Evolutionary conservation across 1,140 invertebrate species (phyloP).

Genomic region (Ips typographus): DNA sequence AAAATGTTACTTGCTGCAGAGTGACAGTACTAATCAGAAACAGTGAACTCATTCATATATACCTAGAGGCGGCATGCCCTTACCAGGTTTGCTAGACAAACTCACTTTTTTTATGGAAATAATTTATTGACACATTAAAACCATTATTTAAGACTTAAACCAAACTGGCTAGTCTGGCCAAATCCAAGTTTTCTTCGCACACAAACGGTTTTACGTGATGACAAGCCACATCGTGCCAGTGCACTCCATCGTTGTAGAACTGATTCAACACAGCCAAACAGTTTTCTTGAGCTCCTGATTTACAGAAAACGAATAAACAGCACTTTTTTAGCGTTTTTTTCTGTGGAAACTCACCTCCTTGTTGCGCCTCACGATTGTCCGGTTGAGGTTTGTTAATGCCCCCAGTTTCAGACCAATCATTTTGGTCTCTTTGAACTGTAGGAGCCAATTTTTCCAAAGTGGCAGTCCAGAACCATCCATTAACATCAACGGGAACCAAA

Average conservation of each 20-base stretch:
- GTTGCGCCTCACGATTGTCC: constrained; percentile 74
- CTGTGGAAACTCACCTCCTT: constrained; percentile 56
- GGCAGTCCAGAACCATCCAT: constrained; percentile 88
- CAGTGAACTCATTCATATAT: no score
- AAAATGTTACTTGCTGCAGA: no score
- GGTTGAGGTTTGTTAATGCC: constrained; percentile 79
- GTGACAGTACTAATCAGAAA: no score
- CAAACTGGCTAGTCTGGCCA: constrained; percentile 4
- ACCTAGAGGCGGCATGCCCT: no score
- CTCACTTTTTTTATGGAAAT: no score
- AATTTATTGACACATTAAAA: not conserved
- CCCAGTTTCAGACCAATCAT: constrained; percentile 81
- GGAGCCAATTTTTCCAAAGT: constrained; percentile 77
- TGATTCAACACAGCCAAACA: constrained; percentile 79
- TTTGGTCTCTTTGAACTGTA: constrained; percentile 71
- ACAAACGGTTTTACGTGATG: constrained; percentile 81
- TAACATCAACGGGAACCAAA: constrained; percentile 71
- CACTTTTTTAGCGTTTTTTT: not conserved
- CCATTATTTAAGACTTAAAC: not conserved
- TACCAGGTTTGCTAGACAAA: no score
- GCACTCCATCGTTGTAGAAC: constrained; percentile 83
- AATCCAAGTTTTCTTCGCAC: constrained; percentile 77
- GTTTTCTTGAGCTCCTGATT: constrained; percentile 67
- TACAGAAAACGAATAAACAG: not conserved
- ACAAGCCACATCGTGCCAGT: constrained; percentile 86